phyloP scores from a whole-genome alignment of 2,797 vertebrate species.

The Hemitrygon akajei region DNA sequence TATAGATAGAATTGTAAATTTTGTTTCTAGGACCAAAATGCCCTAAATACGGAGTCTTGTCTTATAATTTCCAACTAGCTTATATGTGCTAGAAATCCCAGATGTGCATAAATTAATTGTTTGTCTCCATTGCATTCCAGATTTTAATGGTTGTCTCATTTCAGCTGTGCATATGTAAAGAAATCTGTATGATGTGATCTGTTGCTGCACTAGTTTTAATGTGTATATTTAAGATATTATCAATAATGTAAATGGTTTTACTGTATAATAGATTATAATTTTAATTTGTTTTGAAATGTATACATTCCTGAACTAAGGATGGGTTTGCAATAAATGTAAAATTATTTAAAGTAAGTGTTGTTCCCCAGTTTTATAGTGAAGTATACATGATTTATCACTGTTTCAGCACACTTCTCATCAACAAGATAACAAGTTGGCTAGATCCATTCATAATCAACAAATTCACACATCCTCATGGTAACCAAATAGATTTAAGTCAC shows the following conservation, averaged over 20 bases:
- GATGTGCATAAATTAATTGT: slow-evolving; percentile 86
- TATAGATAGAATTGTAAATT: slow-evolving; percentile 54
- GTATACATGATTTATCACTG: background rate
- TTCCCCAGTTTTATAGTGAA: background rate
- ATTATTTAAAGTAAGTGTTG: background rate
- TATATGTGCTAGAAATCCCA: slow-evolving; percentile 74
- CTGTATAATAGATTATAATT: slow-evolving; percentile 93
- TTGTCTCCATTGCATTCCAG: slow-evolving; percentile 43
- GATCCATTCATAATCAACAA: background rate
- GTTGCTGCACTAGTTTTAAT: slow-evolving; percentile 77
- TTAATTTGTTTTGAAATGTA: slow-evolving; percentile 72
- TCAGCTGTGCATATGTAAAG: slow-evolving; percentile 31
- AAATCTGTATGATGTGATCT: slow-evolving; percentile 41
- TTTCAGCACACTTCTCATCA: background rate
- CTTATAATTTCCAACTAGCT: slow-evolving; percentile 66
- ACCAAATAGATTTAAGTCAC: background rate
- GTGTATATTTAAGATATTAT: slow-evolving; percentile 89
- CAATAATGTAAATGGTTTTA: slow-evolving; percentile 79
- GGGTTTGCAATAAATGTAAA: slow-evolving; percentile 91
- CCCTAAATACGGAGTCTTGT: slow-evolving; percentile 62
- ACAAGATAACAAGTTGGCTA: background rate
- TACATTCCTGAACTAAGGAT: slow-evolving; percentile 44
- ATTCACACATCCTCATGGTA: background rate
- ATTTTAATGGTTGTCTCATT: slow-evolving; percentile 30
- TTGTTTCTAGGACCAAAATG: slow-evolving; percentile 70